Conservation (phyloP, 1,140 invertebrate species). For the Pinna nobilis region DNA sequence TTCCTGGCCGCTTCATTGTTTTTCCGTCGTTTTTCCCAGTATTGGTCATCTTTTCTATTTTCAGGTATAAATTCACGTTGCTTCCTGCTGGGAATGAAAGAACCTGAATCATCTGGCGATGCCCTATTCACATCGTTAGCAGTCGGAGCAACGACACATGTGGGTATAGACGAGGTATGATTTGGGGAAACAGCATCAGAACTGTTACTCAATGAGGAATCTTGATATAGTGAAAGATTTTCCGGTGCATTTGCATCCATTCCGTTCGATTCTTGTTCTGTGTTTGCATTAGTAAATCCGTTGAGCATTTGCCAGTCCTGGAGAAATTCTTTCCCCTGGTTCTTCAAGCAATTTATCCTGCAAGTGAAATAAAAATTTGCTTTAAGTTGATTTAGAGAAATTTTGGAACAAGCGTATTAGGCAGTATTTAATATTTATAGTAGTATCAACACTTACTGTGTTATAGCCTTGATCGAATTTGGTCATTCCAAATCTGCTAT, state of each 20-base stretch:
- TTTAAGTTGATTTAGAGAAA: no score
- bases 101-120: slow-evolving; percentile 5
- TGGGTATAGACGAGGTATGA: slow-evolving; percentile 34
- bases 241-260: not conserved
- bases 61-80: slow-evolving; percentile 97
- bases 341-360: no score
- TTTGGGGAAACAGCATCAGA: slow-evolving; percentile 30
- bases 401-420: no score
- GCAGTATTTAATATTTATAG: no score
- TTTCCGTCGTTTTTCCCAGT: slow-evolving; percentile 95
- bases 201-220: not conserved
- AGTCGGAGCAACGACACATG: slow-evolving; percentile 49
- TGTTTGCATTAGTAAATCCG: no score
- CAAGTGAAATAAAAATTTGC: no score
- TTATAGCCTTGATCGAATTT: no score
- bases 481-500: no score
- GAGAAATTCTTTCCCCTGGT: no score
- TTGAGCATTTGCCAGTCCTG: no score
- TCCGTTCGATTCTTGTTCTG: no score
- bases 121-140: slow-evolving; percentile 31
- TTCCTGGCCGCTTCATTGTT: slow-evolving; percentile 98
- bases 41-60: slow-evolving; percentile 96
- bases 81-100: slow-evolving; percentile 79
- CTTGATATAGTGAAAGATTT: not conserved
- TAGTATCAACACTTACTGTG: no score